Conservation (phyloP, 2,797 vertebrate species). For the Pteropus rufus region DNA sequence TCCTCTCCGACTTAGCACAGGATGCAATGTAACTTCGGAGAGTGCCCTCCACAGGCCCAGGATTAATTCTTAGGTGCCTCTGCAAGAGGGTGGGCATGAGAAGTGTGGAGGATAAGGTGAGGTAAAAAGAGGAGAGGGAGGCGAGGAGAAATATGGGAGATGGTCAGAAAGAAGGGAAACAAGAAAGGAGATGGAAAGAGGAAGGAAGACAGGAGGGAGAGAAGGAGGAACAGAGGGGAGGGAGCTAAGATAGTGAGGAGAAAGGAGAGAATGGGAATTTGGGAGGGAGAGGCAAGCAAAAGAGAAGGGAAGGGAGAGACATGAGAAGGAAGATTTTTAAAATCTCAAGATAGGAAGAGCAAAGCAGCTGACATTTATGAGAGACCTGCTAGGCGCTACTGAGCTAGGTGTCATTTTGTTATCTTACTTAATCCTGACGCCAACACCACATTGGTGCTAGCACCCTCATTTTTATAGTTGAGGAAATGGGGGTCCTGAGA, state of each 20-base stretch:
- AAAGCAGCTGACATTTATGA: background rate
- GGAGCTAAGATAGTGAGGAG: background rate
- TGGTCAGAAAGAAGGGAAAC: background rate
- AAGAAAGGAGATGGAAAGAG: background rate
- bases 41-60: fast-evolving
- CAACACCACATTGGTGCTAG: background rate
- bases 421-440: background rate
- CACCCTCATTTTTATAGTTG: background rate
- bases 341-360: background rate
- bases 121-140: background rate
- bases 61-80: background rate
- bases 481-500: background rate
- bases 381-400: background rate
- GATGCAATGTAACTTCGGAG: background rate
- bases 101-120: background rate
- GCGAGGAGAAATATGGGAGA: background rate
- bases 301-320: background rate
- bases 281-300: background rate
- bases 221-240: background rate
- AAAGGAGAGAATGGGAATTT: background rate
- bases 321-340: background rate
- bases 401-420: background rate
- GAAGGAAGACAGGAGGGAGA: background rate
- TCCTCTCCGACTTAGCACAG: background rate
- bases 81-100: background rate